Base-by-base conservation (phyloP, 2,888 invertebrate genomes). In the Cryptus viduatorius region DNA sequence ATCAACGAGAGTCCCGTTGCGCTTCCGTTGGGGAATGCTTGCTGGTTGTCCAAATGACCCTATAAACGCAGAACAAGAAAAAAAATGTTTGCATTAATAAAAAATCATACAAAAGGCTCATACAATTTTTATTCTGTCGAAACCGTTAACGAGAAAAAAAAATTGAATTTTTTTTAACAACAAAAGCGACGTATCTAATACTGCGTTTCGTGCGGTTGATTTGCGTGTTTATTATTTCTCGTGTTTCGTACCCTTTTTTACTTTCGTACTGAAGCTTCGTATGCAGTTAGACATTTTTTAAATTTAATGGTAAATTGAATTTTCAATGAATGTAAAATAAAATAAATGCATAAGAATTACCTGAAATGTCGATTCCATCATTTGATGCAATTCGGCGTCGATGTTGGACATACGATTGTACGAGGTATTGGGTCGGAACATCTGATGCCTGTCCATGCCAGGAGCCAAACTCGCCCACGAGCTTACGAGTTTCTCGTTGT, bases 361-460 rank as follows among this genome's bases (percentile, higher is more conserved):
- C 93, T 94, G 93, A 89, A 94, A 94, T 68, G 92, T 90, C 81
- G 94, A 93, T 88, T 95, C 95, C 90, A 94, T 94, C 89, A 94
- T 93, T 80, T 94, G 94, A 71, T 94, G 93, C 79, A 94, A 88
- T 84, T 95, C 95, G 59, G 95, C 94, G 10, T 93, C 92, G 10
- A 91, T 91, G 68, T 91, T 91, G 10, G 91, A 86, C 76, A 93
- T 90, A 83, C 93, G 91, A 87, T 92, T 92, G 83, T 91, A 92
- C 19, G 91, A 85, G 46, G 92, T 87, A 79, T 92, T 92, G 0
- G 93, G 90, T 65, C 93, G 89, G 87, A 91, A 93, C 88, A 93
- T 89, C 76, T 92, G 93, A 84, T 92, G 92, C 86, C 93, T 92
- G 16, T 94, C 94, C 61, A 93, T 90, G 0, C 90, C 90, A 0